A percentile compares a stretch with the other conserved stretches of the same genome.
phyloP scores from a whole-genome alignment of 2,113 vertebrate species.

The Lipotes vexillifer region DNA sequence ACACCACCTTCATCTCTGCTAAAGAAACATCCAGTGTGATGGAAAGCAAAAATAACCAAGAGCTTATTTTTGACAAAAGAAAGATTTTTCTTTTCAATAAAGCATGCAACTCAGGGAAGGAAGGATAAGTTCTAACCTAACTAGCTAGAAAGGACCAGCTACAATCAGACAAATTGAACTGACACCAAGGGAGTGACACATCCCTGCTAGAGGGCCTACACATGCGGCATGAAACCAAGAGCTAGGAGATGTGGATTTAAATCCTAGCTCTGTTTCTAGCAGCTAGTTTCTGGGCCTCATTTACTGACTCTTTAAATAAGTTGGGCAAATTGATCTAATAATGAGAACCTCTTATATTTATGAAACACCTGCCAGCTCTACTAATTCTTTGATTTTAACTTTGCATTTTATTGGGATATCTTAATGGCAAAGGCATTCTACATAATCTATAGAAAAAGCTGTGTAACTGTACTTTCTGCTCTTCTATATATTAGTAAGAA shows the following conservation, averaged over 20 bases:
- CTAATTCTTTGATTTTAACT: conserved; percentile 15
- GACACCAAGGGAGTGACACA: background rate
- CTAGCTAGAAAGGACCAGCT: background rate
- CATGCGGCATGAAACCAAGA: background rate
- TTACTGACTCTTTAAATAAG: background rate
- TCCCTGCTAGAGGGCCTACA: background rate
- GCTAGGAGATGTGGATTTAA: background rate
- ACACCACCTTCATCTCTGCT: background rate
- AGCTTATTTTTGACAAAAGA: background rate
- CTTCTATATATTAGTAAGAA: background rate
- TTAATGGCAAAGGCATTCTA: conserved; percentile 12
- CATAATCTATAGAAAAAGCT: background rate
- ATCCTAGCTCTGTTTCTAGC: background rate
- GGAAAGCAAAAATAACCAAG: background rate
- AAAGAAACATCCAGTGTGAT: background rate
- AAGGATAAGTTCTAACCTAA: background rate
- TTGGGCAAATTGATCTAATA: background rate
- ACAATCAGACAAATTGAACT: background rate
- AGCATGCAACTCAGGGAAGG: background rate
- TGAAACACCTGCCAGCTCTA: background rate
- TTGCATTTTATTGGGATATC: background rate
- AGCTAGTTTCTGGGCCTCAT: background rate
- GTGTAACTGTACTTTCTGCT: background rate
- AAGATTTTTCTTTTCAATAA: background rate
- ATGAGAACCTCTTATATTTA: background rate